Evolutionary conservation across 2,113 vertebrate genomes (phyloP).

Genomic region (Cyanoliseus patagonus): DNA sequence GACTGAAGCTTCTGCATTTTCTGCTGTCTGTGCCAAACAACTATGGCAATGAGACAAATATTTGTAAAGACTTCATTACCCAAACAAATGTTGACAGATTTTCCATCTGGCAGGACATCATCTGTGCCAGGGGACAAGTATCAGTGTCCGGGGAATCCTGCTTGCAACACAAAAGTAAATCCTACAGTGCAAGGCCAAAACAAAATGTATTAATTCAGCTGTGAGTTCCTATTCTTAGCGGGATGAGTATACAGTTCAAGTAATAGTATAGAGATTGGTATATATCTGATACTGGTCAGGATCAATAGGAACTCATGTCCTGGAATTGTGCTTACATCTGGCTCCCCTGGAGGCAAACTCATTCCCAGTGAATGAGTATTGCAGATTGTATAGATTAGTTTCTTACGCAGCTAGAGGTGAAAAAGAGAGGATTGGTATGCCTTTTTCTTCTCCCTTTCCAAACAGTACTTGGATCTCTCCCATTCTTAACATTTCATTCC

Average conservation of each 20-base stretch:
- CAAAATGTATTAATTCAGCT: not conserved
- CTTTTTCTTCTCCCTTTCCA: not conserved
- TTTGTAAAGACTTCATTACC: conserved; percentile 41
- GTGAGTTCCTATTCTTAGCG: not conserved
- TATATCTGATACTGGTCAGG: not conserved
- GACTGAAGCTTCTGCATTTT: not conserved
- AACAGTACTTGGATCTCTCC: not conserved
- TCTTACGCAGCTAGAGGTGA: not conserved
- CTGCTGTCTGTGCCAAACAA: conserved; percentile 2
- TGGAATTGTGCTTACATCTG: not conserved
- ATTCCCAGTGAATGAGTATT: not conserved
- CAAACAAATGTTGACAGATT: conserved; percentile 55
- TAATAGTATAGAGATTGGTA: not conserved
- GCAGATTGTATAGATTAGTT: not conserved
- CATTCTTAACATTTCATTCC: not conserved
- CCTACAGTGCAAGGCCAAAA: not conserved
- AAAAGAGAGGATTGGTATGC: not conserved
- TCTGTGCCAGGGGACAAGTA: conserved; percentile 18
- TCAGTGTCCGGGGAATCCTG: conserved; percentile 1
- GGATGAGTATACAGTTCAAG: not conserved
- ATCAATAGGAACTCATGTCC: not conserved
- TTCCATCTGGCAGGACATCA: conserved; percentile 64
- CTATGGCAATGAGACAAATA: conserved; percentile 2
- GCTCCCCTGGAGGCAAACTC: not conserved
- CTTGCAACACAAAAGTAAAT: conserved; percentile 9